Evolutionary conservation across 2,113 vertebrate species (phyloP).

Genomic region (Heptranchias perlo): DNA sequence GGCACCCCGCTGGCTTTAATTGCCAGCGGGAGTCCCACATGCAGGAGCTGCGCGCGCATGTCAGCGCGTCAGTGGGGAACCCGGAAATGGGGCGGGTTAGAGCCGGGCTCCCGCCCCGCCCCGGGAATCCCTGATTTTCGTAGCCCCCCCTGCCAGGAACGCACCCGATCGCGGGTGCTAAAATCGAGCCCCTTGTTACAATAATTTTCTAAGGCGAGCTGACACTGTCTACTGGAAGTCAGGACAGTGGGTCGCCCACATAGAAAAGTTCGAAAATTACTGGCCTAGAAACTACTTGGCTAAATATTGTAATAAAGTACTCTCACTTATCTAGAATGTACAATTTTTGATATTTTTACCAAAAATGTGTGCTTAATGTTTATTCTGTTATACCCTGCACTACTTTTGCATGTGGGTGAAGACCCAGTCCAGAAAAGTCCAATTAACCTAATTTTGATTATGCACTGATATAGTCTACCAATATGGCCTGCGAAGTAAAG

Average conservation of each 20-base stretch:
- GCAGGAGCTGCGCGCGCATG: no score
- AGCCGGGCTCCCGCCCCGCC: no score
- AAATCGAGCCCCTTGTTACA: no score
- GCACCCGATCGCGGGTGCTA: no score
- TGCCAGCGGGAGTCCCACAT: no score
- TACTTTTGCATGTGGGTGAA: not conserved
- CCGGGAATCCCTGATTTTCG: no score
- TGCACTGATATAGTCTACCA: not conserved
- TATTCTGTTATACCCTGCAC: not conserved
- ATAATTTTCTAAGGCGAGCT: not conserved
- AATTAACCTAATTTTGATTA: not conserved
- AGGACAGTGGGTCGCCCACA: not conserved
- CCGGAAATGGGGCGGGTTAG: no score
- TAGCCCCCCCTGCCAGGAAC: no score
- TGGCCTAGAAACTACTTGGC: not conserved
- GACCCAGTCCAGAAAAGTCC: not conserved
- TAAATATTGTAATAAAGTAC: not conserved
- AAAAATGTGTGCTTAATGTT: not conserved
- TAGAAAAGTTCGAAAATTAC: not conserved
- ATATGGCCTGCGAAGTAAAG: not conserved
- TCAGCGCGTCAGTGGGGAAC: no score
- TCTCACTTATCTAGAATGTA: not conserved
- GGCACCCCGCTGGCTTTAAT: no score
- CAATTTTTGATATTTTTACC: not conserved
- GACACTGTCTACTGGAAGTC: not conserved